A percentile compares a stretch with the other conserved stretches of the same genome.
Conservation (phyloP, 2,888 invertebrate species). For the Meloe dianella region DNA sequence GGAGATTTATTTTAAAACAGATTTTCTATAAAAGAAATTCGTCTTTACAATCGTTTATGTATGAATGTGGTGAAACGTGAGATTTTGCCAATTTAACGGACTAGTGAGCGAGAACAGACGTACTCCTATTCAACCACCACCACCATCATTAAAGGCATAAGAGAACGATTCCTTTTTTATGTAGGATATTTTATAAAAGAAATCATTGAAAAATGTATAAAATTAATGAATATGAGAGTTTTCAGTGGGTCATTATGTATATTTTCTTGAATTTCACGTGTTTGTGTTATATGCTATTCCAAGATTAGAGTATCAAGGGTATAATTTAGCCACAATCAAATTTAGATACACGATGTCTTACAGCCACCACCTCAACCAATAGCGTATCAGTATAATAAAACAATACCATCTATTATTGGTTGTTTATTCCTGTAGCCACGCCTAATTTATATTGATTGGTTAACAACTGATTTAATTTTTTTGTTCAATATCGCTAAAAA, state of each 20-base stretch:
- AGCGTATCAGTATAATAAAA: too few relatives aligned
- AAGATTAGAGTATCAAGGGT: background rate
- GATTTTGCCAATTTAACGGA: constrained; percentile 7
- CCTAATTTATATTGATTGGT: too few relatives aligned
- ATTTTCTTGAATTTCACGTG: background rate
- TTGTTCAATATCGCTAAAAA: too few relatives aligned
- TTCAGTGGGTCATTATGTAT: background rate
- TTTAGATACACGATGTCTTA: too few relatives aligned
- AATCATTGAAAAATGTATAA: background rate
- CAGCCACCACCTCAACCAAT: too few relatives aligned
- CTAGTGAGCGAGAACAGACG: background rate
- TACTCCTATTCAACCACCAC: background rate
- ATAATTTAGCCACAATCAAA: too few relatives aligned
- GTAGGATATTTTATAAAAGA: background rate
- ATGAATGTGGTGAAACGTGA: background rate
- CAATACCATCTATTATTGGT: too few relatives aligned
- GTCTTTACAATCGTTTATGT: background rate
- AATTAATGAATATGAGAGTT: too few relatives aligned
- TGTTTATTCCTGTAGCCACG: too few relatives aligned
- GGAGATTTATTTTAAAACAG: too few relatives aligned
- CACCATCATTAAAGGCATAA: background rate
- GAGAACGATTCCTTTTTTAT: background rate
- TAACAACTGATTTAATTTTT: too few relatives aligned
- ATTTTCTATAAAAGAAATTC: too few relatives aligned
- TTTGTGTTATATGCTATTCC: background rate